Conservation (phyloP, 92 coral and sea anemone species). For the Heliopora coerulea region DNA sequence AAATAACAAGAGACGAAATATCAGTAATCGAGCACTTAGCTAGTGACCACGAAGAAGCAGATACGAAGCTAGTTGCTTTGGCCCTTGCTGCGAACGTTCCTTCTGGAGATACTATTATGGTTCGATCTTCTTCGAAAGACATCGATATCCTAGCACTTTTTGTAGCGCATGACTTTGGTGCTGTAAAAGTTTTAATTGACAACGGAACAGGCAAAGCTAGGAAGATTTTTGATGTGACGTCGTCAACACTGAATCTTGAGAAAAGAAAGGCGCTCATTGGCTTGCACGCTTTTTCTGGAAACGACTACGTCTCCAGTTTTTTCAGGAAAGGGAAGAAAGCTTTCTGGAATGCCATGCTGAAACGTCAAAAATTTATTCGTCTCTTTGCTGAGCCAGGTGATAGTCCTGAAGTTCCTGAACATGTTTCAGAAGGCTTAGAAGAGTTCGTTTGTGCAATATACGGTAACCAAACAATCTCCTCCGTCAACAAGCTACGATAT, state of each 20-base stretch:
- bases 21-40: neutral
- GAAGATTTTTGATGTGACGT: too few species aligned
- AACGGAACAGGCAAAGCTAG: too few species aligned
- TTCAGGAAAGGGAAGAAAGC: conserved; percentile 22
- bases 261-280: conserved; percentile 5
- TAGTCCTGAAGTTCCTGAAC: neutral
- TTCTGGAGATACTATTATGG: conserved; percentile 2
- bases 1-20: neutral
- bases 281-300: conserved; percentile 24
- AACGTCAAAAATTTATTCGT: neutral
- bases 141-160: conserved; percentile 22
- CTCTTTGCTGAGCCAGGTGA: conserved; percentile 1
- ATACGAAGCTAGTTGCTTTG: conserved; percentile 6
- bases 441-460: conserved; percentile 8
- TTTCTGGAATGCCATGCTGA: conserved; percentile 21
- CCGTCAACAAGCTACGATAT: neutral
- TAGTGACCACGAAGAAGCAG: conserved; percentile 4
- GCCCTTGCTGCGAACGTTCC: neutral
- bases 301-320: conserved; percentile 16
- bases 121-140: conserved; percentile 8
- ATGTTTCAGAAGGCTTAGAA: neutral
- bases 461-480: neutral
- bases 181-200: neutral
- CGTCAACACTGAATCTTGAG: neutral
- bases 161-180: conserved; percentile 13